Percentiles rank a stretch among this genome's conserved stretches.
Evolutionary conservation across 2,888 invertebrate genomes (phyloP).

Genomic region (Myathropa florea): DNA sequence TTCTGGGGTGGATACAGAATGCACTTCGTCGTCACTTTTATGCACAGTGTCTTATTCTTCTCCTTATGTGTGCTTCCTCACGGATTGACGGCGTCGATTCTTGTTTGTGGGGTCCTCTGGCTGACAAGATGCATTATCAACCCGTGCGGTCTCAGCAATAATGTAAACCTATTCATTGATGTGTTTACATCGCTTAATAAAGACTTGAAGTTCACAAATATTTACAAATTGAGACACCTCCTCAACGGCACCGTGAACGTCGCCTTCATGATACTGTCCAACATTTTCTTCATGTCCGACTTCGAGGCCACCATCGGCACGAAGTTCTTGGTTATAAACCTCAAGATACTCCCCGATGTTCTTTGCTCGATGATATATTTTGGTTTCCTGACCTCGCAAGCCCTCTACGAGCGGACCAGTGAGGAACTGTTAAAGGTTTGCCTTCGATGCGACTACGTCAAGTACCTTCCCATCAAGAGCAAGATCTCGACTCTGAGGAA

Average conservation of each 20-base stretch:
- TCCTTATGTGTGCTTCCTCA: background rate
- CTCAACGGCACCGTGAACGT: background rate
- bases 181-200: background rate
- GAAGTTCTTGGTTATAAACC: background rate
- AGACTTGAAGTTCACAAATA: background rate
- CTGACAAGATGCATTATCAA: background rate
- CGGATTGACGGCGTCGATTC: background rate
- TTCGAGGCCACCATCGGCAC: background rate
- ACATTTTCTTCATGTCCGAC: background rate
- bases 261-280: background rate
- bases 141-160: background rate
- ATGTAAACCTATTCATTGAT: background rate
- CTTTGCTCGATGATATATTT: background rate
- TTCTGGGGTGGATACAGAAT: background rate
- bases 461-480: background rate
- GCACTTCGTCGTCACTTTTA: background rate
- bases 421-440: background rate
- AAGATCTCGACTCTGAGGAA: background rate
- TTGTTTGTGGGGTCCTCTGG: background rate
- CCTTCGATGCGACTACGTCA: background rate
- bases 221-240: background rate
- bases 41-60: background rate
- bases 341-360: background rate
- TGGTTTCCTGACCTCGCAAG: background rate
- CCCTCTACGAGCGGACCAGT: background rate